These are phyloP conservation scores for fruit fly (Drosophila melanogaster) DNA, from an alignment of 1,140 invertebrate species.

Conservation along the genomic window Release_6_plus_ISO1_MT NT_033777.3:18697501-18698000, in stretches of 20 bases:
- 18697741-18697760: conserved; percentile 1
- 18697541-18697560: background rate
- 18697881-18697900: conserved; percentile 20
- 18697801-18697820: conserved; percentile 58
- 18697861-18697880: conserved; percentile 50
- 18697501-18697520: too few relatives aligned
- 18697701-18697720: conserved; percentile 28
- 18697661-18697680: background rate
- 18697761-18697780: background rate
- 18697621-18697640: background rate
- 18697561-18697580: too few relatives aligned
- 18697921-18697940: background rate
- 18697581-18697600: background rate
- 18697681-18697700: conserved; percentile 14
- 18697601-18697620: background rate
- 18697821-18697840: conserved; percentile 10
- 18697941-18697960: conserved; percentile 50
- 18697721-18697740: conserved; percentile 8
- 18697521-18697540: too few relatives aligned
- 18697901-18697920: conserved; percentile 3
- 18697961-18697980: conserved; percentile 72
- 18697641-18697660: background rate
- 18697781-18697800: conserved; percentile 54
- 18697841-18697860: conserved; percentile 62
- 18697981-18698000: conserved; percentile 69